Evolutionary conservation across 2,113 vertebrate species (phyloP).

Genomic region (Hypomesus transpacificus): DNA sequence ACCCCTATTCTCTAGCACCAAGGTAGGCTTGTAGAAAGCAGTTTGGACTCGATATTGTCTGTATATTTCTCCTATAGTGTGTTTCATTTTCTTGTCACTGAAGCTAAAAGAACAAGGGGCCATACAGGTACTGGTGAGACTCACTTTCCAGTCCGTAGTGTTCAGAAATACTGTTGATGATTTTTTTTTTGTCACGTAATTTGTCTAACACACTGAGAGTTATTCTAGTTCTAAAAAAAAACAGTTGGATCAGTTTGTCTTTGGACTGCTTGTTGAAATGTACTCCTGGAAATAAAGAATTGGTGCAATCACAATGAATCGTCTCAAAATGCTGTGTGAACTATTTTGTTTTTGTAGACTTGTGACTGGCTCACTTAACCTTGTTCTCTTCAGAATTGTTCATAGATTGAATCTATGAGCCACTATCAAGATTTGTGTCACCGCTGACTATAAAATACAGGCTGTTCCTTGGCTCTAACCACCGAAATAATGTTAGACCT

Average conservation of each 20-base stretch:
- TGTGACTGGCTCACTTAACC: too few species aligned
- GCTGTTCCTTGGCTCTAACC: too few species aligned
- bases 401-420: too few species aligned
- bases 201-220: constrained; percentile 52
- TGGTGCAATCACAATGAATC: constrained; percentile 56
- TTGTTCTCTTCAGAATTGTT: too few species aligned
- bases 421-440: too few species aligned
- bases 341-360: background rate
- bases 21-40: constrained; percentile 43
- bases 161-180: constrained; percentile 19
- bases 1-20: constrained; percentile 48
- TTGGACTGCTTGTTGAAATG: constrained; percentile 52
- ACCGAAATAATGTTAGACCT: too few species aligned
- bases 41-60: constrained; percentile 46
- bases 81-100: constrained; percentile 51
- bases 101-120: constrained; percentile 45
- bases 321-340: background rate
- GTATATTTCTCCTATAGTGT: constrained; percentile 39
- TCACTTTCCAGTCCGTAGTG: constrained; percentile 24
- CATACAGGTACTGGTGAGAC: constrained; percentile 38
- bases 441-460: too few species aligned
- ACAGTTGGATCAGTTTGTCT: constrained; percentile 49
- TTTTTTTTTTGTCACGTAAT: constrained; percentile 40
- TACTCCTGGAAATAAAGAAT: constrained; percentile 67
- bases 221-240: constrained; percentile 42